phyloP scores from a whole-genome alignment of 2,797 vertebrate genomes.

The Myripristis jacobus region DNA sequence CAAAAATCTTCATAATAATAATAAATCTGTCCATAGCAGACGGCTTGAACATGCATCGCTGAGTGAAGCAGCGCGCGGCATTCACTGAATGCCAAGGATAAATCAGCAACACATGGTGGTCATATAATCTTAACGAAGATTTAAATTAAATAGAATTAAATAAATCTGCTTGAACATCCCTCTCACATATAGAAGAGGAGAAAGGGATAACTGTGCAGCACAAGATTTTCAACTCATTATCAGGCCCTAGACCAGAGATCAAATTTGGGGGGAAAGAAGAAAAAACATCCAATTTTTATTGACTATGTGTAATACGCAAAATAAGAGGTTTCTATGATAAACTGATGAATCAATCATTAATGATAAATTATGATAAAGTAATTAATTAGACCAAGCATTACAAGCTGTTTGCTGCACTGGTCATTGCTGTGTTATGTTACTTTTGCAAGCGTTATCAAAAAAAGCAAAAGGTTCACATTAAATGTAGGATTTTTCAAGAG shows the following conservation, averaged over 20 bases:
- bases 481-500: no score
- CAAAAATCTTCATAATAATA: slow-evolving; percentile 18
- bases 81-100: slow-evolving; percentile 52
- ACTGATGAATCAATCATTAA: no score
- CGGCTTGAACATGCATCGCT: slow-evolving; percentile 1
- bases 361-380: no score
- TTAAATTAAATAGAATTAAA: slow-evolving; percentile 29
- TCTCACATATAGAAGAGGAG: slow-evolving; percentile 32
- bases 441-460: no score
- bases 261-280: no score
- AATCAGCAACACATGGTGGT: slow-evolving; percentile 64
- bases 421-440: no score
- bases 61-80: slow-evolving; percentile 20
- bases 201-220: slow-evolving; percentile 14
- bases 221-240: slow-evolving; percentile 7
- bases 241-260: not conserved
- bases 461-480: no score
- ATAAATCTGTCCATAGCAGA: slow-evolving; percentile 12
- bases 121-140: slow-evolving; percentile 66
- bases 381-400: no score
- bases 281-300: no score
- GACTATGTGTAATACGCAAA: no score
- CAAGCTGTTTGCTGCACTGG: no score
- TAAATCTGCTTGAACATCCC: slow-evolving; percentile 64
- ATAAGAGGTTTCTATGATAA: no score